Conservation (phyloP, 2,113 vertebrate genomes). For the Gallinago undulata region DNA sequence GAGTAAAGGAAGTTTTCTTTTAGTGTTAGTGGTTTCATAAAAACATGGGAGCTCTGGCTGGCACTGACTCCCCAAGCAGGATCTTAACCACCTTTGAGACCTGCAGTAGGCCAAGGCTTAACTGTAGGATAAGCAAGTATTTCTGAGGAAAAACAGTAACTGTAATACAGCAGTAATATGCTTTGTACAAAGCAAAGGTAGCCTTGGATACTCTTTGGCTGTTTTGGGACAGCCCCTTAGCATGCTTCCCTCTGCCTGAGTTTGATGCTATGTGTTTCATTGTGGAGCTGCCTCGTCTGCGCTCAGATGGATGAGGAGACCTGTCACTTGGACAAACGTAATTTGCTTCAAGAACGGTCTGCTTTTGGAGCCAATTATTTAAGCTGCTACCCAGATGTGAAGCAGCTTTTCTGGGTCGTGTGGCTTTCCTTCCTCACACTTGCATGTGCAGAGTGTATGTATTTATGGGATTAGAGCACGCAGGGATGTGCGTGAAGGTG, state of each 20-base stretch:
- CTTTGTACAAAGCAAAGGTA: background rate
- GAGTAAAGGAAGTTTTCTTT: background rate
- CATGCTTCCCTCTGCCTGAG: background rate
- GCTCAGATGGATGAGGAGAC: background rate
- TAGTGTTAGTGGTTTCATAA: background rate
- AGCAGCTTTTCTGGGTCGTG: background rate
- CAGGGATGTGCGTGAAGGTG: background rate
- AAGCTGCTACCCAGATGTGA: slow-evolving; percentile 35
- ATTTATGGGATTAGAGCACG: background rate
- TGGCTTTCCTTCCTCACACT: background rate
- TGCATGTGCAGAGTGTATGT: background rate
- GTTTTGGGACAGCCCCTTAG: background rate
- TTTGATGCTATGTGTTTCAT: background rate
- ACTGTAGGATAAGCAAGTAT: background rate
- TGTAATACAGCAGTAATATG: background rate
- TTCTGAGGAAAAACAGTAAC: background rate
- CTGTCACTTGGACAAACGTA: background rate
- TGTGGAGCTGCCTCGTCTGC: background rate
- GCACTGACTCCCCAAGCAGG: background rate
- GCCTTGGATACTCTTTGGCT: background rate
- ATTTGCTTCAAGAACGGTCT: background rate
- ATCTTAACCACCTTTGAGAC: background rate
- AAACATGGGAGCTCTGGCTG: background rate
- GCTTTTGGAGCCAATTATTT: background rate
- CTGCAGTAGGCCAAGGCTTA: background rate